A percentile compares a stretch with the other conserved stretches of the same genome.
These are phyloP conservation scores for Vanessa cardui DNA, from an alignment of 2,888 invertebrate species.

Conservation along the genomic window DNA sequence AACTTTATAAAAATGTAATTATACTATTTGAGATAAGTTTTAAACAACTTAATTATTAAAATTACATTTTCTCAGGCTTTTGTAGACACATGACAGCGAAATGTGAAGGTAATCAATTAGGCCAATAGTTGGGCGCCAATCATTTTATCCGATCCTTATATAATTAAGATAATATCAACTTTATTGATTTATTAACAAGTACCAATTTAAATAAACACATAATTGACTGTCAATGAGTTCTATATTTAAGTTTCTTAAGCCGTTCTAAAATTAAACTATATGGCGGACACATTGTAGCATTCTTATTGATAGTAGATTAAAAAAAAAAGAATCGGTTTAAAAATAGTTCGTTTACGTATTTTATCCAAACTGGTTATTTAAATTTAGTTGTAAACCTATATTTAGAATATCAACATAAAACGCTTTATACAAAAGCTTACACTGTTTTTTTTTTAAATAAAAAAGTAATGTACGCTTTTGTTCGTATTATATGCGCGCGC, in stretches of 20 bases:
- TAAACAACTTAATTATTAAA: slow-evolving; percentile 7
- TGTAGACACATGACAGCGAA: slow-evolving; percentile 1
- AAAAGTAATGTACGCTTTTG: not conserved
- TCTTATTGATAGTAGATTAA: not conserved
- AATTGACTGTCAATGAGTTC: not conserved
- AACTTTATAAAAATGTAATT: slow-evolving; percentile 2
- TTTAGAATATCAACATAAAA: not conserved
- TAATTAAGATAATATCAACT: slow-evolving; percentile 22
- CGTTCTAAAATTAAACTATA: not conserved
- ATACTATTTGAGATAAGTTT: not conserved
- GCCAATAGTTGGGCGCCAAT: not conserved
- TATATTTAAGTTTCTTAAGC: not conserved
- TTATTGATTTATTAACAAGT: slow-evolving; percentile 22
- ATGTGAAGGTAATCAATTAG: not conserved
- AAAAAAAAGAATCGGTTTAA: not conserved
- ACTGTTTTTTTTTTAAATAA: not conserved
- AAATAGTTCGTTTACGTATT: not conserved
- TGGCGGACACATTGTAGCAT: not conserved
- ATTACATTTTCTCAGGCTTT: slow-evolving; percentile 4
- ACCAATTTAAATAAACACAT: slow-evolving; percentile 15
- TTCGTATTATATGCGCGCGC: too few species aligned
- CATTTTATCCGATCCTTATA: slow-evolving; percentile 4
- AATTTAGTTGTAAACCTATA: not conserved
- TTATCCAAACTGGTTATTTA: not conserved
- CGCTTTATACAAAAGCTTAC: too few species aligned